phyloP scores from a whole-genome alignment of 2,888 invertebrate species.

The Chloroclysta siterata region DNA sequence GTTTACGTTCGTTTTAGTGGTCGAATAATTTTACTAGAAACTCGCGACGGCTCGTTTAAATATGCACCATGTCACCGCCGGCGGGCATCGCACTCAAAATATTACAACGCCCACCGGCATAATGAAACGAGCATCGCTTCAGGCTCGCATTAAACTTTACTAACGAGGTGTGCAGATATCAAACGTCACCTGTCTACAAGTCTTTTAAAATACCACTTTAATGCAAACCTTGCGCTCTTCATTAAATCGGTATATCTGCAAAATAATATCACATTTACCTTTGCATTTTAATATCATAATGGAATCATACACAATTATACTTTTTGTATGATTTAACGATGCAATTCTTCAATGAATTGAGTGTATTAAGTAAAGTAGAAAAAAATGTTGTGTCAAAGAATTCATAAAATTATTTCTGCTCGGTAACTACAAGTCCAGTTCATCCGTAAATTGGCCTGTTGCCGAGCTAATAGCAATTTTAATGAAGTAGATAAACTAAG shows the following conservation, averaged over 20 bases:
- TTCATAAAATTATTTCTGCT: no score
- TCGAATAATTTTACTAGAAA: slow-evolving; percentile 61
- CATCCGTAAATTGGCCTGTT: slow-evolving; percentile 28
- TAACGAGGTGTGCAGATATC: slow-evolving; percentile 67
- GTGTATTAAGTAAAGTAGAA: no score
- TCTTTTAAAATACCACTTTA: slow-evolving; percentile 24
- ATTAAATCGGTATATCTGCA: background rate
- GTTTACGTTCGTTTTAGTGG: slow-evolving; percentile 30
- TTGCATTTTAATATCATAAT: no score
- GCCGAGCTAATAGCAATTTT: slow-evolving; percentile 30
- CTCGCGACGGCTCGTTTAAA: slow-evolving; percentile 62
- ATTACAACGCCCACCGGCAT: slow-evolving; percentile 76
- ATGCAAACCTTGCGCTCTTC: background rate
- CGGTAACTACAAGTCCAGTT: slow-evolving; percentile 5
- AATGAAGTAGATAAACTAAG: slow-evolving; percentile 33
- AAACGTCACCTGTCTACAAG: slow-evolving; percentile 53
- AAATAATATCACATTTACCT: no score
- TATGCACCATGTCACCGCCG: slow-evolving; percentile 75
- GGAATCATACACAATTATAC: no score
- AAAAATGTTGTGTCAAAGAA: no score
- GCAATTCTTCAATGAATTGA: no score
- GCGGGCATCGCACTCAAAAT: slow-evolving; percentile 77
- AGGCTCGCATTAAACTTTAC: slow-evolving; percentile 71
- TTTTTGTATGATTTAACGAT: no score
- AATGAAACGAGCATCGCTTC: slow-evolving; percentile 75